Base-by-base conservation (phyloP, 2,797 vertebrate species). In the Lemur catta region DNA sequence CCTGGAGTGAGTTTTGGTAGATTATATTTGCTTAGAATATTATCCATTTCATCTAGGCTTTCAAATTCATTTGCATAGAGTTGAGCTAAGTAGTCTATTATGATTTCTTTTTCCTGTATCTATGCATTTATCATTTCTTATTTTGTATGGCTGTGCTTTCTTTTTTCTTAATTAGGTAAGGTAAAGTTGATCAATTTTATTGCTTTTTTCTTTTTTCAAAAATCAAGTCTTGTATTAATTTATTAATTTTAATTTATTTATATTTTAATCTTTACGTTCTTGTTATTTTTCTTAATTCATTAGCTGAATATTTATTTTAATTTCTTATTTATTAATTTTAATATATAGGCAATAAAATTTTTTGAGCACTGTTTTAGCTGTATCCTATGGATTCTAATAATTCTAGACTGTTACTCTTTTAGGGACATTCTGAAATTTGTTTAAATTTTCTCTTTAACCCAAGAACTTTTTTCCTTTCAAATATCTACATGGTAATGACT, bases 1-100 rank as follows among this genome's bases (percentile, higher is more conserved):
- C 61, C 17, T 61, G 43, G 43, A 69, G 24, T 22, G 41, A 61
- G 10, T 61, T 95, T 69, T 76, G 33, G 28, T 50, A 81, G 26
- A 69, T 59, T 28, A 69, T 50, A 30, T 82, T 76, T 91, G 69
- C 84, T 59, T 95, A 92, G 33, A 88, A 95, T 52, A 71, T 41
- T 63, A 72, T 20, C 30, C 18, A 86, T 63, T 63, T 79, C 46
- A 91, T 61, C 7, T 22, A 86, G 69, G 30, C 9, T 80, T 94
- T 55, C 65, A 38, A 46, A 79, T 57, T 33, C 63, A 65, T 46
- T 78, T 91, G 12, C 12, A 79, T 0, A 50, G 17, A 69, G 20
- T 69, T 89, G 33, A 67, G n/a, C 18, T 79, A 79, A 79, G n/a
- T n/a, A 76, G n/a, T 59, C 7, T 43, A 43, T 15, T 43, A 76